Evolutionary conservation across 2,113 vertebrate genomes (phyloP), one percentile per base, ranked within the genome.

Genomic region (Melanerpes formicivorus): DNA sequence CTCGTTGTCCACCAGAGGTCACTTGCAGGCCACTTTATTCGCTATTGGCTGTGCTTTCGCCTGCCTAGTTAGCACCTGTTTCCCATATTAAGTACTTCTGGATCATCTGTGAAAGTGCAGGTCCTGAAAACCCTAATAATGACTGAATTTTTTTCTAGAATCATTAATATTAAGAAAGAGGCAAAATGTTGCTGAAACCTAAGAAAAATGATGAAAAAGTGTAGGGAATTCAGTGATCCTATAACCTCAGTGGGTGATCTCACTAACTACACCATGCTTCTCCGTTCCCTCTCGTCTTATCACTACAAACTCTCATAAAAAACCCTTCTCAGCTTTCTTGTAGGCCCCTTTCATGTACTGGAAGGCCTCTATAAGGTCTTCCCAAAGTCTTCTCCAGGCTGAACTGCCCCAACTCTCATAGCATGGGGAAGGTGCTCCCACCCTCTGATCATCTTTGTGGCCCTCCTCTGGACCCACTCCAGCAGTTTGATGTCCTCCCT

Each of bases 1-100:
- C 26, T 44, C 81, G 4, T 16, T 92, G 91, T 89, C 95, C 94
- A 84, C 71, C 91, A 96, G 95, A 95, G 91, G 94, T 96, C 94
- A 87, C 90, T 87, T 91, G 44, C 15, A 67, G 52, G 90, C 90
- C 52, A 70, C 60, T 59, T 82, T 66, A 84, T 78, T 78, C 18
- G 9, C 14, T 65, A 34, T 7, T 23, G 48, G 2, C 59, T n/a
- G 17, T 48, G 32, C 7, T 94, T 78, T 81, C 37, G 10, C 23
- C 66, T 66, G 22, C n/a, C 13, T n/a, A 0, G 62, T 78, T 77
- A 64, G 14, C 27, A 8, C 32, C 63, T 76, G 5, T 64, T 67
- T 86, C 6, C 21, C 3, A 0, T 40, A 2, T 2, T 12, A 50
- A 59, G 19, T n/a, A 32, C 9, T 66, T 77, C 60, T 63, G 46